A percentile compares a stretch with the other conserved stretches of the same genome.
These are phyloP conservation scores for Melipona bicolor DNA, from an alignment of 2,888 invertebrate species.

Conservation along the genomic window DNA sequence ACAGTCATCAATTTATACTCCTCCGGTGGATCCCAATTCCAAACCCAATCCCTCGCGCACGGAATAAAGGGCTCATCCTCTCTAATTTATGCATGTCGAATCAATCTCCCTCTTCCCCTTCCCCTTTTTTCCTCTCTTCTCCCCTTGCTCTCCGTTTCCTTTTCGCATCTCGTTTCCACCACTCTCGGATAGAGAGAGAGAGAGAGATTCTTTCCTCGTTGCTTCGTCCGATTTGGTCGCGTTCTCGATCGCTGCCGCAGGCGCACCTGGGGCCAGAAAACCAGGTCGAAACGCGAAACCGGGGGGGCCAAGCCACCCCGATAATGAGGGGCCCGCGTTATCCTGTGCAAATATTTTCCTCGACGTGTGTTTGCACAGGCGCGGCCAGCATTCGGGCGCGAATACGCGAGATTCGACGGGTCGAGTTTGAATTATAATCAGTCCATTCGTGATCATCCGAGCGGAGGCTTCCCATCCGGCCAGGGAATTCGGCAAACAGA, in stretches of 20 bases:
- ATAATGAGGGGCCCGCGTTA: conserved; percentile 82
- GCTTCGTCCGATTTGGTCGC: conserved; percentile 18
- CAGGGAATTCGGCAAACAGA: conserved; percentile 31
- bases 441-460: conserved; percentile 70
- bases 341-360: conserved; percentile 84
- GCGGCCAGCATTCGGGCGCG: conserved; percentile 19
- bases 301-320: conserved; percentile 68
- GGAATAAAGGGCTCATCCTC: conserved; percentile 82
- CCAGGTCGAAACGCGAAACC: conserved; percentile 56
- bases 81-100: conserved; percentile 84
- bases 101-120: conserved; percentile 80
- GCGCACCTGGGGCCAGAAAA: conserved; percentile 79
- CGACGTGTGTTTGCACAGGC: conserved; percentile 81
- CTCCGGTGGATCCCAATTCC: conserved; percentile 75
- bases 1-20: conserved; percentile 83
- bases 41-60: conserved; percentile 76
- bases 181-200: no score
- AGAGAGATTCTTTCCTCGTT: background rate
- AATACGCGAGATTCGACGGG: conserved; percentile 10
- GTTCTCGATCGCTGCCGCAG: conserved; percentile 54
- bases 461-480: conserved; percentile 47
- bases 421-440: conserved; percentile 41
- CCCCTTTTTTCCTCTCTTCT: conserved; percentile 23
- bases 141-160: background rate
- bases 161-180: conserved; percentile 44